These are phyloP conservation scores for Elachura formosa DNA, from an alignment of 2,113 vertebrate species.

Conservation along the genomic window DNA sequence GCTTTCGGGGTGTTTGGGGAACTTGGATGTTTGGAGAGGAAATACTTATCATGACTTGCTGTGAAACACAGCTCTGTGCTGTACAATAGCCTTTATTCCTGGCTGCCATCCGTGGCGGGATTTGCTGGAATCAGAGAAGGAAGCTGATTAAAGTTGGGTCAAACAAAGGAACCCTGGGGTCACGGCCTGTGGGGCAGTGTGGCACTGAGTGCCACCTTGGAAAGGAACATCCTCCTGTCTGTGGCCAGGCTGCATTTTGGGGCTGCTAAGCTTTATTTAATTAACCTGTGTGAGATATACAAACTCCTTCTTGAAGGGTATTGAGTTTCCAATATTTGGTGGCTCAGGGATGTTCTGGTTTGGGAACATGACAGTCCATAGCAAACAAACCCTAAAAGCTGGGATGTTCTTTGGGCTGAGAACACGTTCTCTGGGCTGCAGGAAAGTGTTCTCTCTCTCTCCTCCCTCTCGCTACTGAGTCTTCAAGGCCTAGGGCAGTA, in stretches of 20 bases:
- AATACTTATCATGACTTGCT: neutral
- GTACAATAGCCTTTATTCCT: neutral
- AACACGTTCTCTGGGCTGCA: rapidly evolving
- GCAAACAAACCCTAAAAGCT: neutral
- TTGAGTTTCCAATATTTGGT: neutral
- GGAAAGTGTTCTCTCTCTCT: neutral
- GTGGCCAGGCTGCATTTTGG: neutral
- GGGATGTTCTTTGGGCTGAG: neutral
- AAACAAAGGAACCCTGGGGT: neutral
- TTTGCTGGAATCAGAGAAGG: constrained; percentile 7
- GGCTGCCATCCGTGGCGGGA: neutral
- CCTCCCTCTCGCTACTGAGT: neutral
- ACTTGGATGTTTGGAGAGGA: constrained; percentile 25
- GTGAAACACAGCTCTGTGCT: neutral
- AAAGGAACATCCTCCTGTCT: rapidly evolving
- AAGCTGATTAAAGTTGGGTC: constrained; percentile 32
- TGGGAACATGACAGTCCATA: rapidly evolving
- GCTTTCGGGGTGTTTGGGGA: neutral
- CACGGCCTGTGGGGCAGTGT: neutral
- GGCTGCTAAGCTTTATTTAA: constrained; percentile 2
- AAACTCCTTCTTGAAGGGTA: neutral
- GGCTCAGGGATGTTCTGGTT: neutral
- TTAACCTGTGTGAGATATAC: neutral
- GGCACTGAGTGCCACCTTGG: neutral
- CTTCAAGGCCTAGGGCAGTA: neutral